A percentile compares a stretch with the other conserved stretches of the same genome.
Conservation (phyloP, 2,113 vertebrate genomes). For the Psephotus haematonotus region DNA sequence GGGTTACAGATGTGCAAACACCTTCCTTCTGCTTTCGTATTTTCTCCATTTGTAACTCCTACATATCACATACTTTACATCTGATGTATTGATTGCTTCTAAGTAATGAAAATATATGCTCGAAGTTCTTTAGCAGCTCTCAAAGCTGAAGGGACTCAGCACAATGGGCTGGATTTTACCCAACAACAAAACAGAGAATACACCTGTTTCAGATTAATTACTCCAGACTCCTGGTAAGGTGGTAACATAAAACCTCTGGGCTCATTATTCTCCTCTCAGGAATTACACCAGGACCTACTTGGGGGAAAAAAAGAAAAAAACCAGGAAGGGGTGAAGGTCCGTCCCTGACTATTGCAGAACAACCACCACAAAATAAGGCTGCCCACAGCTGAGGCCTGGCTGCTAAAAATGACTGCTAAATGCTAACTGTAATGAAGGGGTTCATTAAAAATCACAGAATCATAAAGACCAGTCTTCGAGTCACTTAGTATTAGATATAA, state of each 20-base stretch:
- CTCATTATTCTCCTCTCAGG: background rate
- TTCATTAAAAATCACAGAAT: background rate
- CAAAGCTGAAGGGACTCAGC: background rate
- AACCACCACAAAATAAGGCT: background rate
- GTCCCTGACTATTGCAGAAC: background rate
- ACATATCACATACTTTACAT: background rate
- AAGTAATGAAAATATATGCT: background rate
- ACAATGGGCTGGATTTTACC: background rate
- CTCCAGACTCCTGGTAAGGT: background rate
- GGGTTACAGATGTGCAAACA: background rate
- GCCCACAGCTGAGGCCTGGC: background rate
- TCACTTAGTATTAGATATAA: background rate
- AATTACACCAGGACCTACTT: background rate
- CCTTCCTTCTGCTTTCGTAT: background rate
- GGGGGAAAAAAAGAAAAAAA: background rate
- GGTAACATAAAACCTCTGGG: background rate
- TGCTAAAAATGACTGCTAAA: background rate
- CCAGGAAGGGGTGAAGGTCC: background rate
- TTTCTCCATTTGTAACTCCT: background rate
- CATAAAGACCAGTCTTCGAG: background rate
- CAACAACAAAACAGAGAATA: background rate
- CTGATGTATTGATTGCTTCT: background rate
- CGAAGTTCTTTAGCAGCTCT: background rate
- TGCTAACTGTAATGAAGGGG: background rate
- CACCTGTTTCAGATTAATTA: background rate